Evolutionary conservation across 2,888 invertebrate species (phyloP).

Genomic region (Microplitis manilae): DNA sequence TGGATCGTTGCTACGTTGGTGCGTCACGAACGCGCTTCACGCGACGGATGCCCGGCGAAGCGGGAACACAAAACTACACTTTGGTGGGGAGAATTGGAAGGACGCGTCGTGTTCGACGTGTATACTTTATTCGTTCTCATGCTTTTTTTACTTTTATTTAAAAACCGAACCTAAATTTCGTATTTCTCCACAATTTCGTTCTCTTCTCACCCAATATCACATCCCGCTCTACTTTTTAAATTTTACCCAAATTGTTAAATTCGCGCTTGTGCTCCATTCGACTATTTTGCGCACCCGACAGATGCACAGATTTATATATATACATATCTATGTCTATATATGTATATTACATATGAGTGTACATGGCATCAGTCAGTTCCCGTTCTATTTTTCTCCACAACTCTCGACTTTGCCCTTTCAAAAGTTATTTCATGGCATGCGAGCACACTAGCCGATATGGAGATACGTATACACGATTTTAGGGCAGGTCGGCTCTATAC

Average conservation of each 20-base stretch:
- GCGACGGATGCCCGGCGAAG: conserved; percentile 40
- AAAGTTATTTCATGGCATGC: conserved; percentile 18
- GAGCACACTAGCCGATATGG: conserved; percentile 16
- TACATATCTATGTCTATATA: neutral
- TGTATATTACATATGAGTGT: neutral
- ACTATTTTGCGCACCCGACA: neutral
- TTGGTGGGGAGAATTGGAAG: conserved; percentile 38
- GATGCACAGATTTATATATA: neutral
- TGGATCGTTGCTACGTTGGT: conserved; percentile 46
- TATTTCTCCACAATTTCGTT: too few species aligned
- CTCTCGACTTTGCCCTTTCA: conserved; percentile 18
- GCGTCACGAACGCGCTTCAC: conserved; percentile 47
- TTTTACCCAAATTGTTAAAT: too few species aligned
- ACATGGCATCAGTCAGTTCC: conserved; percentile 5
- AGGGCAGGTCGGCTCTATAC: conserved; percentile 38
- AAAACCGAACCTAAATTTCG: too few species aligned
- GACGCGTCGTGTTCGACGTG: conserved; percentile 36
- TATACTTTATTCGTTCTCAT: neutral
- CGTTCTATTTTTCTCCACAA: conserved; percentile 14
- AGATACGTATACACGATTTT: conserved; percentile 28
- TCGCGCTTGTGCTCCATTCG: too few species aligned
- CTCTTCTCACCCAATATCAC: too few species aligned
- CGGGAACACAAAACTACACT: conserved; percentile 31
- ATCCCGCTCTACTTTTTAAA: too few species aligned
- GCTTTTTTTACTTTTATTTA: neutral